Conservation (phyloP, 35 echinoderm and acorn worm genomes). For the Ptychodera flava region DNA sequence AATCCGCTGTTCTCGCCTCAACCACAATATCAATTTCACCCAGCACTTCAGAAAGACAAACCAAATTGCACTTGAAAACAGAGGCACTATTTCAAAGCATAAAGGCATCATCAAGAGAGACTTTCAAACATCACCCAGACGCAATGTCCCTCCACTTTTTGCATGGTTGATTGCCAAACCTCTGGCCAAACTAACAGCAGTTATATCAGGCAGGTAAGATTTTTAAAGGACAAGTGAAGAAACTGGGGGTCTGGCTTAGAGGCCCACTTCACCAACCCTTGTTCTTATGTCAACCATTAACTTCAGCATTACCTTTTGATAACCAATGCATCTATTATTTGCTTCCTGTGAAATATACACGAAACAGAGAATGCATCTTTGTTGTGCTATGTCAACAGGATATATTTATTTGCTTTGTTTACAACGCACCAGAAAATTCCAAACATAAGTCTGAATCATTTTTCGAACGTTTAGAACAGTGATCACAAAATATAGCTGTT, state of each 20-base stretch:
- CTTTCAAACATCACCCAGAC: constrained; percentile 29
- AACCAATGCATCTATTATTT: not conserved
- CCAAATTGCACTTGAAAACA: no score
- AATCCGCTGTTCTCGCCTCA: not conserved
- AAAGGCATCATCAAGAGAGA: not conserved
- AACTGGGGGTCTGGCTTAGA: not conserved
- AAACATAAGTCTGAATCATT: no score
- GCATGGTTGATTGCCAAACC: constrained; percentile 41
- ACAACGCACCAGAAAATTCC: no score
- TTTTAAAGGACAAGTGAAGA: not conserved
- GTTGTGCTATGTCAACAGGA: not conserved
- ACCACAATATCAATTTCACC: not conserved
- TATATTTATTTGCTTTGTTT: no score
- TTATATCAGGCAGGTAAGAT: constrained; percentile 55
- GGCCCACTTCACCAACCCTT: not conserved
- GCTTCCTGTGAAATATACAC: not conserved
- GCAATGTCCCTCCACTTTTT: constrained; percentile 23
- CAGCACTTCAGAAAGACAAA: not conserved
- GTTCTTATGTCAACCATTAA: not conserved
- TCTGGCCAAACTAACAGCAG: constrained; percentile 43
- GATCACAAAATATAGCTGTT: no score
- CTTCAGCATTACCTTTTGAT: not conserved
- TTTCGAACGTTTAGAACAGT: no score
- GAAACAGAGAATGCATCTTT: not conserved
- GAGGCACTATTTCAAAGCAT: no score